Base-by-base conservation (phyloP, 2,113 vertebrate genomes). In the Etia nguti region DNA sequence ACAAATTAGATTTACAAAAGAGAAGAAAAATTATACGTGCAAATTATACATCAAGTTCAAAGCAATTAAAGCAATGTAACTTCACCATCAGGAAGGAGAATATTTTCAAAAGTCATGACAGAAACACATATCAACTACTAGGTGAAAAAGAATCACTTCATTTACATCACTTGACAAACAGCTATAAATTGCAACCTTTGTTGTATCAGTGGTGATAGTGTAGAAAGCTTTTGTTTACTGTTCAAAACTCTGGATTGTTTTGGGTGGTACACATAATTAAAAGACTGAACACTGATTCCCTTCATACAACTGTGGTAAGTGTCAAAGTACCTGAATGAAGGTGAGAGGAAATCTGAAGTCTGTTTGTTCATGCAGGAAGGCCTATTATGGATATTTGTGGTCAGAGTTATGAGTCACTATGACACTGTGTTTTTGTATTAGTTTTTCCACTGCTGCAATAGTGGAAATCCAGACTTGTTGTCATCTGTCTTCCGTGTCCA, bases 351-450 rank as follows among this genome's bases (percentile, higher is more conserved):
- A 31, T 68, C 15, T 57, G 4, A 48, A 50, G 46, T 80, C 15
- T 41, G 46, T 29, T 18, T 82, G 22, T 46, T 75, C 10, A 15
- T 10, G 81, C 16, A 41, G 26, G 34, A 57, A 29, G 48, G 22
- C 20, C 70, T 70, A 38, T 43, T 22, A 16, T 6, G 5, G 34
- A 68, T 31, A 41, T 56, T n/a, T 88, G 82, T 87, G 84, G 86
- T 5, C 57, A 79, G 15, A 89, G 46, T 46, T 75, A 22, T 87
- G 86, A 90, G 10, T 91, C 92, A 90, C 29, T 8, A 12, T 86
- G 84, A 81, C 8, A 4, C 2, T 13, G 6, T 48, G 22, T 52
- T 82, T 70, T 41, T 10, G 56, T 4, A 38, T 34, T 16, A 48
- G 54, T 84, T 46, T 73, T 59, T 60, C 46, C 15, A 36, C 18